Base-by-base conservation (phyloP, 2,797 vertebrate species). In the Cryptoprocta ferox region DNA sequence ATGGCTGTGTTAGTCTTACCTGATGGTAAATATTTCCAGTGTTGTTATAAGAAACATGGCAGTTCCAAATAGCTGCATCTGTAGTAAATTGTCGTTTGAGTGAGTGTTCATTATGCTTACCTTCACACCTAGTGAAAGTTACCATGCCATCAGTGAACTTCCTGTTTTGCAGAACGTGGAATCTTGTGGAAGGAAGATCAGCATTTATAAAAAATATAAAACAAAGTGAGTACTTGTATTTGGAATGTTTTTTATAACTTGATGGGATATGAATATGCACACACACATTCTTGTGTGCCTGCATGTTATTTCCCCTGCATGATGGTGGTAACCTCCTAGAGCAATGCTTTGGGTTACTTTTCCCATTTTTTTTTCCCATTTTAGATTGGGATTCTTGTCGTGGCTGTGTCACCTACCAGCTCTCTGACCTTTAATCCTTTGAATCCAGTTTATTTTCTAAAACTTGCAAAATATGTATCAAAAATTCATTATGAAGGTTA, bases 191-290 rank as follows among this genome's bases (percentile, higher is more conserved):
- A 81, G 99, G 99, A 98, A 98, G 99, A 98, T 99, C 99, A 3
- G 99, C 99, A 37, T 99, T 99, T 97, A 99, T 99, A 98, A 99
- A 99, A 99, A 99, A 99, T 97, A 99, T 99, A 97, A 99, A 99
- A 97, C 99, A 99, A 98, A 99, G 99, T 99, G 98, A 99, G 99
- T 98, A 71, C 92, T 86, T 93, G 65, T 26, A 11, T 68, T 89
- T 30, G n/a, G 42, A 90, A 82, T 91, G 26, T 13, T 28, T 88
- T 95, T 95, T 87, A 21, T 2, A 71, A 26, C 35, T 65, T 90
- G 45, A 26, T 75, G 32, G n/a, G 78, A 45, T 30, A 4, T 71
- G 79, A 37, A 21, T 73, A 3, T 19, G 28, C 13, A 15, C 3
- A 37, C 10, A 53, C 2, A 32, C 2, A 19, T 42, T 42, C 6